Evolutionary conservation across 1,140 invertebrate genomes (phyloP).

Genomic region (Telenomus remus): DNA sequence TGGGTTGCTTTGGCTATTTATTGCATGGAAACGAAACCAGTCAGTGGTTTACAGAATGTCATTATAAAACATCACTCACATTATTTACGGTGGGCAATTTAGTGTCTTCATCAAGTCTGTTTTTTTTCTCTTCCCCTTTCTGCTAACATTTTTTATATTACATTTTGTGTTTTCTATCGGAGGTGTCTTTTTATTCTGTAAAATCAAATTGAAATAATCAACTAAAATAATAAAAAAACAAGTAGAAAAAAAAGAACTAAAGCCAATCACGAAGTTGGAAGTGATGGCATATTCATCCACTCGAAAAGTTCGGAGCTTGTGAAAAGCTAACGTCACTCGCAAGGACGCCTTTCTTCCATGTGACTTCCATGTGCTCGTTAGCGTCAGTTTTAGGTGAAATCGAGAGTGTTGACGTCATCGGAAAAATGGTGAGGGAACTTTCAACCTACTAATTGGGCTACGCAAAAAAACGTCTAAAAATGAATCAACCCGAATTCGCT

Average conservation of each 20-base stretch:
- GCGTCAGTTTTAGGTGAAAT: conserved; percentile 74
- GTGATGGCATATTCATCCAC: conserved; percentile 55
- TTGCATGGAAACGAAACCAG: conserved; percentile 49
- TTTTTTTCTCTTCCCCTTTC: no score
- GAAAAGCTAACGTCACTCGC: conserved; percentile 59
- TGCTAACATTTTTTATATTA: no score
- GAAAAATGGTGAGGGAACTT: conserved; percentile 58
- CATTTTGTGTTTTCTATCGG: no score
- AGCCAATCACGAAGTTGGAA: conserved; percentile 35
- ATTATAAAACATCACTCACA: conserved; percentile 50
- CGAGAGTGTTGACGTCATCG: conserved; percentile 70
- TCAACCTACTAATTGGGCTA: conserved; percentile 64
- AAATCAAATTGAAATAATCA: no score
- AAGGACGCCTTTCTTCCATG: conserved; percentile 69
- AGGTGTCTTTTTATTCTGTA: neutral
- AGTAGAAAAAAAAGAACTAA: conserved; percentile 37
- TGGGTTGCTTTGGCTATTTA: conserved; percentile 52
- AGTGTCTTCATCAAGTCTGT: conserved; percentile 26
- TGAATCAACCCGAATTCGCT: conserved; percentile 34
- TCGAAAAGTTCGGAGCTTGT: conserved; percentile 57
- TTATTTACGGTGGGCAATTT: conserved; percentile 35
- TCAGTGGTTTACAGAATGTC: conserved; percentile 49
- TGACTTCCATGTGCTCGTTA: conserved; percentile 76
- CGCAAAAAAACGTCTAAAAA: conserved; percentile 51
- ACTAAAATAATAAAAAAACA: neutral